These are phyloP conservation scores for Mimachlamys varia DNA, from an alignment of 2,888 invertebrate genomes.

Conservation along the genomic window DNA sequence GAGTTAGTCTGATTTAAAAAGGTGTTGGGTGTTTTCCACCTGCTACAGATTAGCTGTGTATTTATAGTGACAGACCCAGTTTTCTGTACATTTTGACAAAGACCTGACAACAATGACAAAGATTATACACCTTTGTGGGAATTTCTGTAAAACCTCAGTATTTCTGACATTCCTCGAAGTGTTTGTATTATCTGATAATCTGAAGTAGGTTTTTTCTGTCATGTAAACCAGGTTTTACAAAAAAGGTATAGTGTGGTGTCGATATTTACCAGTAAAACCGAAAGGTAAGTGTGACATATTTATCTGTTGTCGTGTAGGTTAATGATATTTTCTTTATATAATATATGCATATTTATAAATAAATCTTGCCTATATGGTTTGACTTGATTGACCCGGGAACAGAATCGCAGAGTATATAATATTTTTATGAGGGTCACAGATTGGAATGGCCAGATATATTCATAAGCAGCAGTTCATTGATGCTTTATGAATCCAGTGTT, in stretches of 20 bases:
- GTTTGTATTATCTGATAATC: constrained; percentile 10
- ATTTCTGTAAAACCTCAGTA: neutral
- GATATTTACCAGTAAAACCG: neutral
- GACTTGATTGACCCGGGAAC: too few relatives aligned
- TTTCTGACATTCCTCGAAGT: neutral
- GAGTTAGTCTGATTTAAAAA: neutral
- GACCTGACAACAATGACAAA: neutral
- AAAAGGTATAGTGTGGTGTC: neutral
- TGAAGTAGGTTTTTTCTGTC: neutral
- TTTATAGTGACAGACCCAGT: neutral
- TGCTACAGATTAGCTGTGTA: neutral
- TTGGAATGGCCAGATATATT: too few relatives aligned
- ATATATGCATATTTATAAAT: too few relatives aligned
- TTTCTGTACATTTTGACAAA: neutral
- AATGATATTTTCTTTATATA: too few relatives aligned
- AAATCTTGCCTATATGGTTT: too few relatives aligned
- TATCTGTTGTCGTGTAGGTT: too few relatives aligned
- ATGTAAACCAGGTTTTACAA: neutral
- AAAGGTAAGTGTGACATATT: neutral
- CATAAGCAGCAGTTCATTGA: too few relatives aligned
- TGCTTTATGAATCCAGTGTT: too few relatives aligned
- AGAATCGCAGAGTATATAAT: too few relatives aligned
- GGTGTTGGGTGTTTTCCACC: neutral
- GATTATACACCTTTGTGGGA: neutral
- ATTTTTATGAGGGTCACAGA: too few relatives aligned